Conservation (phyloP, 2,797 vertebrate genomes). For the Centroberyx gerrardi region DNA sequence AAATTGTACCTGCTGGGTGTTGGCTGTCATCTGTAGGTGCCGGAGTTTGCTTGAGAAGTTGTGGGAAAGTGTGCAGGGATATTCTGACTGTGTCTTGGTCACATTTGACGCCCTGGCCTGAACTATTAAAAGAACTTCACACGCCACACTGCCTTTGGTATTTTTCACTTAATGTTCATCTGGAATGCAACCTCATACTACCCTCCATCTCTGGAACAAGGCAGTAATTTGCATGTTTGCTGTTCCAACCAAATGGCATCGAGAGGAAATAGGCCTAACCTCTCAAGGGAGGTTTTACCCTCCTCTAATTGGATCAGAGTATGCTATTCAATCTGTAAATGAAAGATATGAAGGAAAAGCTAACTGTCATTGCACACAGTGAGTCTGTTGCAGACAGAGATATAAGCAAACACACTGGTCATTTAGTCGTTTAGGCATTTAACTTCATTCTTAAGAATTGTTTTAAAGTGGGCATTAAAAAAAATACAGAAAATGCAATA, state of each 20-base stretch:
- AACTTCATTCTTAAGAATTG: background rate
- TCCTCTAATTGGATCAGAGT: slow-evolving; percentile 53
- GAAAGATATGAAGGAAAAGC: background rate
- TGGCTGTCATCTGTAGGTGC: slow-evolving; percentile 51
- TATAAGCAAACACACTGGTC: slow-evolving; percentile 26
- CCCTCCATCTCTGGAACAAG: slow-evolving; percentile 48
- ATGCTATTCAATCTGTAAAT: slow-evolving; percentile 3
- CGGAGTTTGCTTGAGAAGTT: slow-evolving; percentile 55
- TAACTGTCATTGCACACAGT: background rate
- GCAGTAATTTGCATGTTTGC: slow-evolving; percentile 50
- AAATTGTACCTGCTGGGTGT: slow-evolving; percentile 62
- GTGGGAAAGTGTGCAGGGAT: slow-evolving; percentile 26
- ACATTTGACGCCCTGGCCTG: slow-evolving; percentile 33
- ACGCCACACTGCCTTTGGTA: slow-evolving; percentile 15
- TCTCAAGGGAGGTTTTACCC: slow-evolving; percentile 49
- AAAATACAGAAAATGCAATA: too few species aligned
- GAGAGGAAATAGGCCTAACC: slow-evolving; percentile 44
- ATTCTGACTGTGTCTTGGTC: slow-evolving; percentile 23
- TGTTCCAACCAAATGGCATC: slow-evolving; percentile 47
- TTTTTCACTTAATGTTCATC: slow-evolving; percentile 44
- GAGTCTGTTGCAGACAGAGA: background rate
- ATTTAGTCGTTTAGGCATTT: slow-evolving; percentile 5
- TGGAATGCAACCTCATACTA: slow-evolving; percentile 40
- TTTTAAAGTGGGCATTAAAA: too few species aligned
- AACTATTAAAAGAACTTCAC: slow-evolving; percentile 29